Percentiles rank a stretch among this genome's conserved stretches.
Conservation (phyloP, 2,113 vertebrate genomes). For the Aptenodytes forsteri region DNA sequence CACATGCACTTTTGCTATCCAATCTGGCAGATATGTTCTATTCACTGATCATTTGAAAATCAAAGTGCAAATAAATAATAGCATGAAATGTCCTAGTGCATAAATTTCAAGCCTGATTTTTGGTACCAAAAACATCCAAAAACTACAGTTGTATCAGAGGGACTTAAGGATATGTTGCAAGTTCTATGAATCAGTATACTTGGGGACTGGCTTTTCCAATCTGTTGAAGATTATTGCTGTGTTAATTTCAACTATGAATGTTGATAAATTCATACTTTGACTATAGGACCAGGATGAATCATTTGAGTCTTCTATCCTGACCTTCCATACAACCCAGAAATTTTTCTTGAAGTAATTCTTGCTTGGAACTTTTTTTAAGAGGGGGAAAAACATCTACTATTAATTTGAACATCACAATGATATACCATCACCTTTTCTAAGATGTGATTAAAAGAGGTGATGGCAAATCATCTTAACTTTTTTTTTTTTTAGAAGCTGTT, state of each 20-base stretch:
- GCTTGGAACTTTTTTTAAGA: background rate
- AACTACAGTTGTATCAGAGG: background rate
- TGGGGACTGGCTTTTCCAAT: background rate
- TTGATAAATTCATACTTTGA: background rate
- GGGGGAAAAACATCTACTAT: background rate
- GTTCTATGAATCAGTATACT: background rate
- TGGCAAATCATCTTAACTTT: background rate
- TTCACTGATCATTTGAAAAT: background rate
- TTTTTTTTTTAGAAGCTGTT: background rate
- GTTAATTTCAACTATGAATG: background rate
- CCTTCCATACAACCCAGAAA: background rate
- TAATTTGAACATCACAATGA: background rate
- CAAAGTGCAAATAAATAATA: background rate
- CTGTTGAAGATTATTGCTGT: background rate
- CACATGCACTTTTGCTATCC: rapidly evolving
- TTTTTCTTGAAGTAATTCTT: background rate
- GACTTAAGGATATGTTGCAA: background rate
- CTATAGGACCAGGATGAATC: background rate
- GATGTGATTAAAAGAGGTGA: background rate
- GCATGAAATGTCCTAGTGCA: background rate
- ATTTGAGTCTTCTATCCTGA: background rate
- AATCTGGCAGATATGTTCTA: background rate
- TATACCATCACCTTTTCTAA: background rate
- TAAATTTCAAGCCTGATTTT: background rate
- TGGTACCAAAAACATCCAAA: background rate